Conservation (phyloP, 1,140 invertebrate genomes). For the Drosophila orena region DNA sequence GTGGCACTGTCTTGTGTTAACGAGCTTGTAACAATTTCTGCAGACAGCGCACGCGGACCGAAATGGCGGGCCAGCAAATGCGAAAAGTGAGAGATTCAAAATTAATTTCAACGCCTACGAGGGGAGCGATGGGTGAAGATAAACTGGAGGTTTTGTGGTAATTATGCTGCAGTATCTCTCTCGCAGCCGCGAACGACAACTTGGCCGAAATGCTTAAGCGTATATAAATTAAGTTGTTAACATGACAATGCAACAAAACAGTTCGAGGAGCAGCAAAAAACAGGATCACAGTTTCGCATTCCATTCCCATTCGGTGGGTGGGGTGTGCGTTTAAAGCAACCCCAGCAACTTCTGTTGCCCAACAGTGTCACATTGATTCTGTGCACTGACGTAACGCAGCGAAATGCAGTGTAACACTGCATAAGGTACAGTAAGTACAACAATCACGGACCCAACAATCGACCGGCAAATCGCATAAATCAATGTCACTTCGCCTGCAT, state of each 20-base stretch:
- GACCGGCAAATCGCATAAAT: conserved; percentile 69
- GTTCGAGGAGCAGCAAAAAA: conserved; percentile 20
- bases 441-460: conserved; percentile 47
- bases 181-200: conserved; percentile 7
- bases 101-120: conserved; percentile 82
- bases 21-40: conserved; percentile 82
- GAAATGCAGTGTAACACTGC: background rate
- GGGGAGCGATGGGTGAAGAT: conserved; percentile 26
- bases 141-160: conserved; percentile 57
- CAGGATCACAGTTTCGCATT: conserved; percentile 29
- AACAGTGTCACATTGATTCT: conserved; percentile 20
- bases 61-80: conserved; percentile 39
- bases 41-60: conserved; percentile 41
- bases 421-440: conserved; percentile 31
- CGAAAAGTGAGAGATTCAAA: conserved; percentile 79
- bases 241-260: conserved; percentile 78
- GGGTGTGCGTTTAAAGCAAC: conserved; percentile 4
- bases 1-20: conserved; percentile 80
- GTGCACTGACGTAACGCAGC: conserved; percentile 20
- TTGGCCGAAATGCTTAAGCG: conserved; percentile 55
- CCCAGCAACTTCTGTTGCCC: conserved; percentile 29
- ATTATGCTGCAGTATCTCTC: conserved; percentile 53
- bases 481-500: conserved; percentile 57
- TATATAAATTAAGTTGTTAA: conserved; percentile 83
- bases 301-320: conserved; percentile 26